phyloP scores from a whole-genome alignment of 2,888 invertebrate genomes.

The Automeris io region DNA sequence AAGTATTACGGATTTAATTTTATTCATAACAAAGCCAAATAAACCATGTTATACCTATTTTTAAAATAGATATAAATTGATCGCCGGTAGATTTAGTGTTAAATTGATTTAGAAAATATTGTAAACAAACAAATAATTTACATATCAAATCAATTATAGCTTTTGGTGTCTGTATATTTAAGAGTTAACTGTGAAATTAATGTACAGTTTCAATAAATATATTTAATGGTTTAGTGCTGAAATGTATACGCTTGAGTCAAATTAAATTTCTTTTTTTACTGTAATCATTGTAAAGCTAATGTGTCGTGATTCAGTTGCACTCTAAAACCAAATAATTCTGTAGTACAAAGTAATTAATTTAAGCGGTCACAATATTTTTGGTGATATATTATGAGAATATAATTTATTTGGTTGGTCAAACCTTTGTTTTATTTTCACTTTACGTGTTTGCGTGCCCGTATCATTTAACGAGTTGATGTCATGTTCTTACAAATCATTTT shows the following conservation, averaged over 20 bases:
- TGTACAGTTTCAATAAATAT: not conserved
- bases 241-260: constrained; percentile 1
- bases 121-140: not conserved
- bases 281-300: not conserved
- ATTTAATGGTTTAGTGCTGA: not conserved
- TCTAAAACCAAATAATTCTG: constrained; percentile 29
- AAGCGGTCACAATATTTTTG: constrained; percentile 43
- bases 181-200: no score
- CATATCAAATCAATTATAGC: not conserved
- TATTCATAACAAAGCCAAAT: no score
- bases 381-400: constrained; percentile 44
- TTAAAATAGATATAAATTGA: no score
- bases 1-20: no score
- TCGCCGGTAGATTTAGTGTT: no score
- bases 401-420: constrained; percentile 45
- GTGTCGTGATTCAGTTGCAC: constrained; percentile 23
- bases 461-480: not conserved
- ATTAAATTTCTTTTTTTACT: not conserved
- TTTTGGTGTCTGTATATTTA: constrained; percentile 1
- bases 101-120: no score
- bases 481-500: constrained; percentile 41
- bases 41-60: no score
- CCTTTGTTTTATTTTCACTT: constrained; percentile 41
- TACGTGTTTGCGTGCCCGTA: constrained; percentile 18
- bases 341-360: constrained; percentile 51